Evolutionary conservation across 2,888 invertebrate species (phyloP).

Genomic region (Adelphocoris suturalis): DNA sequence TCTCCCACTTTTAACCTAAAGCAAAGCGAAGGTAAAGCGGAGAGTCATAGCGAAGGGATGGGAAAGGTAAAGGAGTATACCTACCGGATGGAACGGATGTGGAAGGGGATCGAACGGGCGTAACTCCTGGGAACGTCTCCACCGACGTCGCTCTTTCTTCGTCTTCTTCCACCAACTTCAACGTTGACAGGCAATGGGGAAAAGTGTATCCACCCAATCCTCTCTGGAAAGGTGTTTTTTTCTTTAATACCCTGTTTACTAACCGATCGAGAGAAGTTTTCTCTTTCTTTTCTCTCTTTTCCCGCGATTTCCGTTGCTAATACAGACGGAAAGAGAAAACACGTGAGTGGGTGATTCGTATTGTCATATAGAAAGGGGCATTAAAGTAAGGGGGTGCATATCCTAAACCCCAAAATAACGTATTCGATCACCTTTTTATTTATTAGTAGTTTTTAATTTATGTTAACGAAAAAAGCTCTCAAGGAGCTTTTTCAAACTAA

Average conservation of each 20-base stretch:
- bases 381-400: no score
- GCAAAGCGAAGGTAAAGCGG: constrained; percentile 19
- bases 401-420: no score
- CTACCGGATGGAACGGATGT: constrained; percentile 36
- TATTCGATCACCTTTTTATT: no score
- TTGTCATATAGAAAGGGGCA: no score
- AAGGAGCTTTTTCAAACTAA: no score
- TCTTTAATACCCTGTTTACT: constrained; percentile 27
- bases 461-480: no score
- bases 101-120: constrained; percentile 25
- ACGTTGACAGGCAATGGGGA: constrained; percentile 24
- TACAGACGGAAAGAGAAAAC: no score
- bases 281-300: neutral
- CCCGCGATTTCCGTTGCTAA: neutral
- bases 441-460: no score
- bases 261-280: neutral
- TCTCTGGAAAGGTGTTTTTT: neutral
- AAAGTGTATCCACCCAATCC: constrained; percentile 36
- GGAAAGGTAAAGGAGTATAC: neutral
- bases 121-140: constrained; percentile 1
- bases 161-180: constrained; percentile 9
- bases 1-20: constrained; percentile 5
- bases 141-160: constrained; percentile 17
- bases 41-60: constrained; percentile 13
- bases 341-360: no score